A percentile compares a stretch with the other conserved stretches of the same genome.
Evolutionary conservation across 2,113 vertebrate species (phyloP).

Genomic region (Tichodroma muraria): DNA sequence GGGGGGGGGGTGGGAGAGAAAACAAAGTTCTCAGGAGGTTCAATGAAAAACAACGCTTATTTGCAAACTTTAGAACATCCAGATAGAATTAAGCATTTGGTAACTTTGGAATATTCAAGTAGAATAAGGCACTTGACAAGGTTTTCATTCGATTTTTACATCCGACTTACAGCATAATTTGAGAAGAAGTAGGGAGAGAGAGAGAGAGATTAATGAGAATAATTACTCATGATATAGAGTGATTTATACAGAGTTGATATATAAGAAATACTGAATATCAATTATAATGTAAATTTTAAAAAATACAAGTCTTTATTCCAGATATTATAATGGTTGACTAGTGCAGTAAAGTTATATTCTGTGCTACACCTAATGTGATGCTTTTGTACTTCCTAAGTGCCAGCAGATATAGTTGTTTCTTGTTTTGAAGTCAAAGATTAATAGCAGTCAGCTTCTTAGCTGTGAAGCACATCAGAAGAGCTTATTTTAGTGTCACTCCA

Average conservation of each 20-base stretch:
- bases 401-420: neutral
- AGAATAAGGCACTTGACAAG: neutral
- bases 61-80: too few species aligned
- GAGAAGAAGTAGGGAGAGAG: too few species aligned
- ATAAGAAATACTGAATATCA: neutral
- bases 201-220: neutral
- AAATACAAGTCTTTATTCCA: neutral
- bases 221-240: neutral
- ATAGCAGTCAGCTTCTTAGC: neutral
- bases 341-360: neutral
- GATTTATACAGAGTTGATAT: neutral
- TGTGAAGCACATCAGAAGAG: neutral
- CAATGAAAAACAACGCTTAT: neutral
- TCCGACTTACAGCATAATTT: neutral
- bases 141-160: neutral
- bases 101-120: neutral
- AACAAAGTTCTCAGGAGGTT: neutral
- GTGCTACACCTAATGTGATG: neutral
- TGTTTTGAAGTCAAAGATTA: slow-evolving; percentile 33
- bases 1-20: neutral
- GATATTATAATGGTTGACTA: neutral
- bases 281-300: neutral
- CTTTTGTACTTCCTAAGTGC: neutral
- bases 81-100: neutral
- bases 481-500: neutral